phyloP scores from a whole-genome alignment of 1,140 invertebrate genomes.

The Hyles euphorbiae region DNA sequence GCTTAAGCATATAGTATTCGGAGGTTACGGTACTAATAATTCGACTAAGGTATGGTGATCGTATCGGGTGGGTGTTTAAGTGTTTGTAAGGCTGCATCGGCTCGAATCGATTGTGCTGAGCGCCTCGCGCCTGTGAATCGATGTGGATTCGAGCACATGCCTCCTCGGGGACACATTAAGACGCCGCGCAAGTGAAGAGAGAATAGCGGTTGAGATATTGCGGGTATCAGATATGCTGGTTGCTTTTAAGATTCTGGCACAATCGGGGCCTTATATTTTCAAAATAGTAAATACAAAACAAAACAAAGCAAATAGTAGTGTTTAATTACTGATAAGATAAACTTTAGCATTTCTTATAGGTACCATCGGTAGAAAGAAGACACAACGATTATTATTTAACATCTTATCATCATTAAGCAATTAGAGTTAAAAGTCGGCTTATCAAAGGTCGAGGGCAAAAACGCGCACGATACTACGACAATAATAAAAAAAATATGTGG shows the following conservation, averaged over 20 bases:
- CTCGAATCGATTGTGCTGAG: not conserved
- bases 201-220: not conserved
- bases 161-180: conserved; percentile 9
- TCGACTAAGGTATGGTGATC: too few relatives aligned
- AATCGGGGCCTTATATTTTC: too few relatives aligned
- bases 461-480: not conserved
- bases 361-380: not conserved
- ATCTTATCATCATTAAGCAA: too few relatives aligned
- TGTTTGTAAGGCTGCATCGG: too few relatives aligned
- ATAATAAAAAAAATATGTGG: too few relatives aligned
- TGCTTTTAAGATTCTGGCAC: too few relatives aligned
- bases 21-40: too few relatives aligned
- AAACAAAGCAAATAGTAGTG: not conserved
- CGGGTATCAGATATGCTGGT: too few relatives aligned
- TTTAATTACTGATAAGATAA: not conserved
- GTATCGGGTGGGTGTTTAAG: too few relatives aligned
- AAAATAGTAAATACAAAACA: too few relatives aligned
- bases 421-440: not conserved
- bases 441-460: not conserved
- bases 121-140: not conserved
- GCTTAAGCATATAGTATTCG: too few relatives aligned
- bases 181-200: not conserved
- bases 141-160: conserved; percentile 8
- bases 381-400: not conserved
- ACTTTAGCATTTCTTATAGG: not conserved